phyloP scores from a whole-genome alignment of 2,888 invertebrate species.

The Calliphora vomitoria region DNA sequence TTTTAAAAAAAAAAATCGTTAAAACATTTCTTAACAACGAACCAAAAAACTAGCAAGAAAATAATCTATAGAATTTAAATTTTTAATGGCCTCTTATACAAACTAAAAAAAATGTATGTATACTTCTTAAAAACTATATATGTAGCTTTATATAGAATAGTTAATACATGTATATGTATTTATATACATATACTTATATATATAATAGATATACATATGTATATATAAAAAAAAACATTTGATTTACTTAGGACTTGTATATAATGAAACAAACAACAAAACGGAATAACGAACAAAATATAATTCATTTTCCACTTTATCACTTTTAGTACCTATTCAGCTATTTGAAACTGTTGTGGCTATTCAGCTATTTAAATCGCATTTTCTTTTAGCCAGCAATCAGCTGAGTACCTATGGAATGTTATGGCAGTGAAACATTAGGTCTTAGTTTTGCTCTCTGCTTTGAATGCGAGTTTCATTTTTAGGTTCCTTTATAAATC shows the following conservation, averaged over 20 bases:
- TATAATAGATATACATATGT: neutral
- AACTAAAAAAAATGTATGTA: conserved; percentile 47
- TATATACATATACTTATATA: neutral
- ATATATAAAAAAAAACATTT: conserved; percentile 22
- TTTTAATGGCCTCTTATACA: conserved; percentile 12
- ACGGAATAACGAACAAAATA: neutral
- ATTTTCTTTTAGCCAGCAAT: conserved; percentile 1
- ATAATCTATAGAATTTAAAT: conserved; percentile 35
- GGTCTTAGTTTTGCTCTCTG: neutral
- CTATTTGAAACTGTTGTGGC: conserved; percentile 4
- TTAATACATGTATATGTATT: neutral
- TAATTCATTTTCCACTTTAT: conserved; percentile 28
- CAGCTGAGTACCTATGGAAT: conserved; percentile 65
- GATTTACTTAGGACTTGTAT: conserved; percentile 25
- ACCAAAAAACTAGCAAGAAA: neutral
- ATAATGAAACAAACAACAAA: conserved; percentile 38
- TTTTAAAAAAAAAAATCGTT: conserved; percentile 25
- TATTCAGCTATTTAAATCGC: conserved; percentile 43
- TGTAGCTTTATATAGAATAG: neutral
- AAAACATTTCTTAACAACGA: neutral
- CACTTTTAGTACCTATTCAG: conserved; percentile 64
- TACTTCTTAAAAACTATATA: conserved; percentile 42
- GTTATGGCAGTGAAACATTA: conserved; percentile 60
- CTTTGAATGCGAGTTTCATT: neutral
- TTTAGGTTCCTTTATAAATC: conserved; percentile 26